Base-by-base conservation (phyloP, 2,797 vertebrate genomes). In the Onychomys arenicola region DNA sequence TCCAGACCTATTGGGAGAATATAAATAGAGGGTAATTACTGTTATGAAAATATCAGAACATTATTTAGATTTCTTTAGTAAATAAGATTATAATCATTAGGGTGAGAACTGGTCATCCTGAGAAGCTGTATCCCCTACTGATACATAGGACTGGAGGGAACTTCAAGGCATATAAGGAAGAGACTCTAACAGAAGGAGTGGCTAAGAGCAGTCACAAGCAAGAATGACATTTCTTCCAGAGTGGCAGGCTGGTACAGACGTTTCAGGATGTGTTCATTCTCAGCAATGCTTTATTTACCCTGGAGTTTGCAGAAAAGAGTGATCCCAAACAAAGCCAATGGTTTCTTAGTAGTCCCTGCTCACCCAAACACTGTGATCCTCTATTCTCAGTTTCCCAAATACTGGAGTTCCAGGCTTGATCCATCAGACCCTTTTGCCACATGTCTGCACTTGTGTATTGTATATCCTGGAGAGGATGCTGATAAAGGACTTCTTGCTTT, bases 401-500 rank as follows among this genome's bases (percentile, higher is more conserved):
- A 27, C 25, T 89, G 55, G 27, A 40, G 49, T 61, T 77, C 25
- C 27, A 84, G 73, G 46, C 75, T 34, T 19, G 43, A 69, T 52
- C 21, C 40, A 52, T 23, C 32, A n/a, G 32, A 23, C 32, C 55
- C 65, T 89, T 91, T 84, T 69, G 32, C 59, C 37, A 63, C 52
- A 77, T 87, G 73, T 82, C 57, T 86, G 6, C 5, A 71, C 9
- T 71, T 90, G 3, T 76, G 19, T 71, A 4, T 11, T 27, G 32
- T 34, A 57, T 1, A 67, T 46, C 55, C 77, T 69, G 19, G 55
- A 90, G 94, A 73, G 1, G 43, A 61, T 37, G 40, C 16, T 89
- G 73, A 90, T 59, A 82, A 82, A 63, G 90, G 57, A 78, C 43
- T 95, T 96, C 49, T 85, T 89, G 63, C 29, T 90, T 32, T 14